Conservation (phyloP, 2,888 invertebrate genomes). For the Lasiommata megera region DNA sequence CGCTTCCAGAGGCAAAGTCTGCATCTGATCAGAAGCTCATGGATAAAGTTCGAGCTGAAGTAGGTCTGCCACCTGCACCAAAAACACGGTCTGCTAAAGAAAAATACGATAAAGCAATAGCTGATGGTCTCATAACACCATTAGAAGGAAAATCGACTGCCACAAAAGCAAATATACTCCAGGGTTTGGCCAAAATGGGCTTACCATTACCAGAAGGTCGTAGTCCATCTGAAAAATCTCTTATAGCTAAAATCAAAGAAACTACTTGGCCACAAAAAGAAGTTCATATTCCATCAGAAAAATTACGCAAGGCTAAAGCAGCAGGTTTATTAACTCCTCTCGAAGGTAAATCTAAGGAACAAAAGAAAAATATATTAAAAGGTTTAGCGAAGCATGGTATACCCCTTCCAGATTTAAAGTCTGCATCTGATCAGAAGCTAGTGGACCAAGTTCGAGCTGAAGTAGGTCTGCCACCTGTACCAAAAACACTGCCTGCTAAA, state of each 20-base stretch:
- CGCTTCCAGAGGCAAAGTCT: slow-evolving; percentile 27
- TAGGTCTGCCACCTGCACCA: slow-evolving; percentile 30
- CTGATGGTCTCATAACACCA: slow-evolving; percentile 30
- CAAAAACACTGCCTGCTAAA: no score
- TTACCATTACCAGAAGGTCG: slow-evolving; percentile 38
- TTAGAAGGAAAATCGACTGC: slow-evolving; percentile 40
- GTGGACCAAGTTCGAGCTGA: no score
- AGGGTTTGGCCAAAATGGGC: slow-evolving; percentile 35
- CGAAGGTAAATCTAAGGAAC: no score
- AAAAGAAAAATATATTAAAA: no score
- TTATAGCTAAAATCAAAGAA: slow-evolving; percentile 33
- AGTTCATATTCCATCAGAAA: no score
- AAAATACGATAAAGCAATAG: slow-evolving; percentile 32
- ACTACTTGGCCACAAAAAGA: no score
- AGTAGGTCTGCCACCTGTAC: no score
- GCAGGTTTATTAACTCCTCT: no score
- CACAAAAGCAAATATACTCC: slow-evolving; percentile 44
- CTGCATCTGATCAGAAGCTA: no score
- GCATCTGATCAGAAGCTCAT: slow-evolving; percentile 31
- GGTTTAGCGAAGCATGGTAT: no score
- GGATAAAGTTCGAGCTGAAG: slow-evolving; percentile 18
- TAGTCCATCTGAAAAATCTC: slow-evolving; percentile 35
- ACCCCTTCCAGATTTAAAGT: no score
- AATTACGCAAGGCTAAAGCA: no score
- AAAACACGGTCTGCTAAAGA: slow-evolving; percentile 26